A percentile compares a stretch with the other conserved stretches of the same genome.
Evolutionary conservation across 1,140 invertebrate genomes (phyloP).

Genomic region (Formica exsecta): DNA sequence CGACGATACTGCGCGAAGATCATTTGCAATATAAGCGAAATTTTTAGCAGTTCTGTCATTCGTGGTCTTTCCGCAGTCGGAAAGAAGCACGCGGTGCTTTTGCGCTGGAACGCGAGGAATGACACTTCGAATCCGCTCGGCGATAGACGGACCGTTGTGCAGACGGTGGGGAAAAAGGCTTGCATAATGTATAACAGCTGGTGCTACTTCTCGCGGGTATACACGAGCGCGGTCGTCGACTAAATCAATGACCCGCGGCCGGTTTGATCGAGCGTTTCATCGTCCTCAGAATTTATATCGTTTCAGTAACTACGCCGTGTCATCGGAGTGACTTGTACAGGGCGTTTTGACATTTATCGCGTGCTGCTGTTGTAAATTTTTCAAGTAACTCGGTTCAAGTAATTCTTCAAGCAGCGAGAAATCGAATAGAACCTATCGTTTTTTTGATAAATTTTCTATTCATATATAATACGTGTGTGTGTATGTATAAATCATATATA

Average conservation of each 20-base stretch:
- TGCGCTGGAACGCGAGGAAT: slow-evolving; percentile 22
- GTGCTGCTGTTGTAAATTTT: neutral
- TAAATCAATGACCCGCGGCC: slow-evolving; percentile 74
- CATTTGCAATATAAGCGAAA: neutral
- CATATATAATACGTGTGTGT: too few relatives aligned
- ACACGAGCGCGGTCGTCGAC: slow-evolving; percentile 56
- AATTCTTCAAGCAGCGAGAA: neutral
- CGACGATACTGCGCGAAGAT: neutral
- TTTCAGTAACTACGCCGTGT: slow-evolving; percentile 54
- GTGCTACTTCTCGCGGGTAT: slow-evolving; percentile 53
- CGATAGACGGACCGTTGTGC: slow-evolving; percentile 8
- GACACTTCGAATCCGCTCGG: slow-evolving; percentile 31
- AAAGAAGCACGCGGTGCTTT: slow-evolving; percentile 22
- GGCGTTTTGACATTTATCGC: neutral
- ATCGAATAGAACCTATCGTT: neutral
- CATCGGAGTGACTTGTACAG: slow-evolving; percentile 16
- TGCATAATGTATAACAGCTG: slow-evolving; percentile 72
- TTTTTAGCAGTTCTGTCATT: slow-evolving; percentile 9
- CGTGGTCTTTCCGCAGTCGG: neutral
- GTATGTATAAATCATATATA: too few relatives aligned
- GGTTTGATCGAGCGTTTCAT: slow-evolving; percentile 70
- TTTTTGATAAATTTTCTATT: neutral
- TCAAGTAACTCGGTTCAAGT: neutral
- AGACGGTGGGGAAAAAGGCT: slow-evolving; percentile 61
- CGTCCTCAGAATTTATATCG: slow-evolving; percentile 67